Evolutionary conservation across 2,888 invertebrate species (phyloP).

Genomic region (Cryptocephalus primarius): DNA sequence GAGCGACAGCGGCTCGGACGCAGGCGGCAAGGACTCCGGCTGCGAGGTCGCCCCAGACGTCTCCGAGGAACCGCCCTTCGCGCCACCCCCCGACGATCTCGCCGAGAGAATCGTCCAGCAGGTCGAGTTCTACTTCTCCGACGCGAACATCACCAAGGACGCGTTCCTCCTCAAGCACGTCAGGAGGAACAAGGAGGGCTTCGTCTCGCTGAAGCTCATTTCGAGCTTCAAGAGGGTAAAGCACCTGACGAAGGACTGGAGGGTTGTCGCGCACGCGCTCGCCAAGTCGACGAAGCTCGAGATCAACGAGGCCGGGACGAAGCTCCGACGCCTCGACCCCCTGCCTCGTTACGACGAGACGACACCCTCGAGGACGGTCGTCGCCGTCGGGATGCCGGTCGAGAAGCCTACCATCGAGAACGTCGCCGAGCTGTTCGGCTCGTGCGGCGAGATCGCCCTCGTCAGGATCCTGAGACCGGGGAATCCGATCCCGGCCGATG

Average conservation of each 20-base stretch:
- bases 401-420: slow-evolving; percentile 80
- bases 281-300: slow-evolving; percentile 68
- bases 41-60: slow-evolving; percentile 50
- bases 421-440: slow-evolving; percentile 81
- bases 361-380: slow-evolving; percentile 82
- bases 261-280: slow-evolving; percentile 80
- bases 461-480: slow-evolving; percentile 82
- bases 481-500: slow-evolving; percentile 82
- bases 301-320: slow-evolving; percentile 85
- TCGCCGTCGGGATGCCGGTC: slow-evolving; percentile 75
- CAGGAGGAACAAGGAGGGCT: slow-evolving; percentile 89
- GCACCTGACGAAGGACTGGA: slow-evolving; percentile 87
- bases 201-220: slow-evolving; percentile 86
- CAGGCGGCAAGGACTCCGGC: slow-evolving; percentile 56
- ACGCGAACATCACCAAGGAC: slow-evolving; percentile 89
- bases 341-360: slow-evolving; percentile 87
- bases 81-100: slow-evolving; percentile 63
- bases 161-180: slow-evolving; percentile 93
- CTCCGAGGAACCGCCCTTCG: slow-evolving; percentile 50
- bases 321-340: slow-evolving; percentile 73
- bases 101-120: slow-evolving; percentile 71
- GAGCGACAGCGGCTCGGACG: slow-evolving; percentile 54
- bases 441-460: slow-evolving; percentile 81
- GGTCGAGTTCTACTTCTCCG: slow-evolving; percentile 93
- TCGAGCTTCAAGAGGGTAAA: slow-evolving; percentile 93